Percentiles rank a stretch among this genome's conserved stretches.
Evolutionary conservation across 2,888 invertebrate species (phyloP).

Genomic region (Peribatodes rhomboidaria): DNA sequence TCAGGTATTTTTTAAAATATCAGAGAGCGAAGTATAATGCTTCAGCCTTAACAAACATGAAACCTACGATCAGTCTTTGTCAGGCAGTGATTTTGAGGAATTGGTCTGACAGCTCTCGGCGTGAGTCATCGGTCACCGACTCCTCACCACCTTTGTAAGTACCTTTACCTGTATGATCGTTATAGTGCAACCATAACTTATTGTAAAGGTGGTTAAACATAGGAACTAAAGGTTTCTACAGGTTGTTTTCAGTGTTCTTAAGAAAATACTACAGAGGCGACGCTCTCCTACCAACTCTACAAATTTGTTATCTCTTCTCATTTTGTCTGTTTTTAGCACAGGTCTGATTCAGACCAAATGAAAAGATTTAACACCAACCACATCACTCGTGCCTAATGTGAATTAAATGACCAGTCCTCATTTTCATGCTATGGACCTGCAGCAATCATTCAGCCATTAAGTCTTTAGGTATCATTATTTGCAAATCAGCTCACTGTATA

Average conservation of each 20-base stretch:
- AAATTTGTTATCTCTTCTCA: not conserved
- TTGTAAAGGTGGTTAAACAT: constrained; percentile 33
- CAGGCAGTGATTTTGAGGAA: constrained; percentile 55
- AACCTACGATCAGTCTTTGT: constrained; percentile 59
- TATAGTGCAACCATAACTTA: not conserved
- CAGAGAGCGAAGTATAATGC: not conserved
- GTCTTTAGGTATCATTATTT: constrained; percentile 49
- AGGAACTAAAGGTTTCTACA: not conserved
- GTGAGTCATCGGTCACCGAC: constrained; percentile 73
- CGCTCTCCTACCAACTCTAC: not conserved
- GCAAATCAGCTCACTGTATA: constrained; percentile 48
- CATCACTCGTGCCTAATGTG: constrained; percentile 65
- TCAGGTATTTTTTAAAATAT: not conserved
- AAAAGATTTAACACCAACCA: constrained; percentile 72
- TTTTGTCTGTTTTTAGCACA: constrained; percentile 43
- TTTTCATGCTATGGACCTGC: constrained; percentile 52
- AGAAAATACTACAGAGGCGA: not conserved
- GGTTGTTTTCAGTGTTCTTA: not conserved
- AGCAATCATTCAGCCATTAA: constrained; percentile 47
- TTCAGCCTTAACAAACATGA: constrained; percentile 42
- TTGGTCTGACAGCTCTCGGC: constrained; percentile 51
- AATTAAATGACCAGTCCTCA: constrained; percentile 74
- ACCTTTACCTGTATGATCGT: constrained; percentile 42
- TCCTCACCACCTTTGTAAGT: constrained; percentile 42
- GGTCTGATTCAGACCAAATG: constrained; percentile 45